These are phyloP conservation scores for Trachelus troglodyta DNA, from an alignment of 2,888 invertebrate species.

Conservation along the genomic window DNA sequence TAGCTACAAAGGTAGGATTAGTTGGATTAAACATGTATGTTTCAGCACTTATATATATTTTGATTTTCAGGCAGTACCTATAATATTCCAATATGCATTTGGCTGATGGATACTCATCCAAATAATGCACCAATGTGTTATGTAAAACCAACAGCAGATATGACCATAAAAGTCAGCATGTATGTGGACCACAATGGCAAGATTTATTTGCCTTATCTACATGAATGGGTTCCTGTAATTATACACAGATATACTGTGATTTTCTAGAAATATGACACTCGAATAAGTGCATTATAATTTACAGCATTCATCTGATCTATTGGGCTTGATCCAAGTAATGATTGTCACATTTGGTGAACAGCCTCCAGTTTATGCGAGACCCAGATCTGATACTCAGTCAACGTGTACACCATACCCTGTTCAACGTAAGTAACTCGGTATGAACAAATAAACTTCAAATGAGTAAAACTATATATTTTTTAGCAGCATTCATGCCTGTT, in stretches of 20 bases:
- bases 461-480: not conserved
- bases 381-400: constrained; percentile 67
- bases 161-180: constrained; percentile 95
- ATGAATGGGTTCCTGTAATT: constrained; percentile 88
- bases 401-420: constrained; percentile 69
- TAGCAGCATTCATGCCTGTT: constrained; percentile 66
- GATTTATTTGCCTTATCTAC: constrained; percentile 95
- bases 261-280: not conserved
- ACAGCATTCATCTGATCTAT: constrained; percentile 82
- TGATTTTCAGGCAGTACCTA: constrained; percentile 76
- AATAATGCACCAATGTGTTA: constrained; percentile 95
- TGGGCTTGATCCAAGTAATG: constrained; percentile 91
- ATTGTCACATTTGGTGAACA: constrained; percentile 92
- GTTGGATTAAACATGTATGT: constrained; percentile 28
- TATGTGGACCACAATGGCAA: constrained; percentile 96
- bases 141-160: constrained; percentile 93
- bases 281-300: constrained; percentile 2
- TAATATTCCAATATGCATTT: constrained; percentile 96
- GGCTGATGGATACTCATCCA: constrained; percentile 98
- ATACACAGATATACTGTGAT: not conserved
- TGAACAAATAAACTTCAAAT: not conserved
- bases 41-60: not conserved
- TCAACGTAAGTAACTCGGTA: constrained; percentile 62
- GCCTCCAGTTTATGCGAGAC: constrained; percentile 91
- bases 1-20: constrained; percentile 79